Percentiles rank a stretch among this genome's conserved stretches.
These are phyloP conservation scores for Nilaparvata lugens DNA, from an alignment of 1,140 invertebrate genomes.

Conservation along the genomic window DNA sequence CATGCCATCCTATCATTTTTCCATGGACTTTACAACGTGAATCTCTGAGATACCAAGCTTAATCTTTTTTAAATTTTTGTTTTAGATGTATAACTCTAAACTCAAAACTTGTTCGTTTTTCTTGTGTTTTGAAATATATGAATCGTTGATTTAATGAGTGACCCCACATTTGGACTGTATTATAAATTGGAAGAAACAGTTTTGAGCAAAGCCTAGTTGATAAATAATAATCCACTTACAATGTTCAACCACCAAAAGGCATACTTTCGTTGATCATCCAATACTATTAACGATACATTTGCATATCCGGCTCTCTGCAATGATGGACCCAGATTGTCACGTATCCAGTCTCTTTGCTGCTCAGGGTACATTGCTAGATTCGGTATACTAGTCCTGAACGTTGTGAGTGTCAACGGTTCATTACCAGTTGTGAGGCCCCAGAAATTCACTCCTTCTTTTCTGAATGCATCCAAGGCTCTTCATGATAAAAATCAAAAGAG, in stretches of 20 bases:
- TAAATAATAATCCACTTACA: neutral
- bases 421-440: neutral
- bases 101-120: neutral
- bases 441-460: neutral
- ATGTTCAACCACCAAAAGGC: neutral
- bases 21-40: too few species aligned
- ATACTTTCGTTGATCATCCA: neutral
- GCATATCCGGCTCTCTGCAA: neutral
- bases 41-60: too few species aligned
- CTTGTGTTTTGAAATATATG: neutral
- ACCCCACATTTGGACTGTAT: too few species aligned
- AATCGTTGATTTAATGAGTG: neutral
- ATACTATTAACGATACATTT: neutral
- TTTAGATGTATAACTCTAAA: neutral
- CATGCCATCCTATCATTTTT: too few species aligned
- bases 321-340: neutral
- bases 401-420: neutral
- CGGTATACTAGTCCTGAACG: neutral
- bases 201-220: neutral
- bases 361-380: neutral
- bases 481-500: too few species aligned
- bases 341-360: neutral
- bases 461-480: neutral
- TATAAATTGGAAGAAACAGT: neutral
- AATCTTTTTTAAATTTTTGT: too few species aligned